Base-by-base conservation (phyloP, 2,797 vertebrate species). In the Pipistrellus pygmaeus region DNA sequence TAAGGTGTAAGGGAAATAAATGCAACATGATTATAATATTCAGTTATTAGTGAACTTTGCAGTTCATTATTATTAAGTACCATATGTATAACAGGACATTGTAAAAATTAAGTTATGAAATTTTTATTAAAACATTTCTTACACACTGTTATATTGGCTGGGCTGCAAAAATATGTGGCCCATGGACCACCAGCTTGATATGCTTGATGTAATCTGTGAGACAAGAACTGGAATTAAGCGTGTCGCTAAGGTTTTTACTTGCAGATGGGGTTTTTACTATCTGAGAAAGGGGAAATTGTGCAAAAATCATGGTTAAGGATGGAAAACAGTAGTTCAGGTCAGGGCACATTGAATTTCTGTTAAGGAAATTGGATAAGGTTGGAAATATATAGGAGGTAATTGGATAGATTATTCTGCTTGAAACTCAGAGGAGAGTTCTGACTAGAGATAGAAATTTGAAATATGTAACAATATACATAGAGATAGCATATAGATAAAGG, bases 351-450 rank as follows among this genome's bases (percentile, higher is more conserved):
- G 71, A 51, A 12, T 87, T 84, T 87, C 44, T 71, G 41, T 69
- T 51, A 90, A 27, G 66, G 71, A 86, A 87, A 85, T 60, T 77
- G 6, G 18, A 1, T 88, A 84, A 77, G 4, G 90, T 85, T 90
- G 8, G 68, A 92, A 66, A 81, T 76, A 10, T 5, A 35, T 38
- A 21, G 23, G 68, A 35, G 44, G 27, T 35, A 60, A 62, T 32
- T 84, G 20, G 35, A 75, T 38, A 90, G 71, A 69, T 69, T 35
- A 71, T 68, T 68, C 62, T 92, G 21, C 27, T 82, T 15, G 32
- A 17, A 82, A 20, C 41, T 62, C 30, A 68, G 8, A 85, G 27
- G n/a, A 84, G 4, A 88, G 35, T 85, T 86, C 25, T 78, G 18
- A 71, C 12, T 75, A 0, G 35, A 86, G 41, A 51, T 30, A 80